phyloP scores from a whole-genome alignment of 2,797 vertebrate species.

The Chrysocyon brachyurus region DNA sequence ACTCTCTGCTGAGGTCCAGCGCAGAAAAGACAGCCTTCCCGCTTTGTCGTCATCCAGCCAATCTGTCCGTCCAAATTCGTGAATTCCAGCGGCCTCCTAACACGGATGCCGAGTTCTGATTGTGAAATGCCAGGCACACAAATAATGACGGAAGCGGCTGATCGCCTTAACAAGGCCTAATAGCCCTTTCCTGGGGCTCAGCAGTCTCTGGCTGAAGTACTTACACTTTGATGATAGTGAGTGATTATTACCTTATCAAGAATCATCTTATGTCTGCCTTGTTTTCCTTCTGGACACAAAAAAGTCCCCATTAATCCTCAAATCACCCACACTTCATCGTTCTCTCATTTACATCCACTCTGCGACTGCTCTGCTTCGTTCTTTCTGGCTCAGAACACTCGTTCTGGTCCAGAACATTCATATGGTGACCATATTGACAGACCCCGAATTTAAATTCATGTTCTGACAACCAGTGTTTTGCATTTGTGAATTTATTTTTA shows the following conservation, averaged over 20 bases:
- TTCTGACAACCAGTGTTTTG: background rate
- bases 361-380: background rate
- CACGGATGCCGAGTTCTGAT: slow-evolving; percentile 86
- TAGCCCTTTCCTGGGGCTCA: slow-evolving; percentile 82
- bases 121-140: slow-evolving; percentile 84
- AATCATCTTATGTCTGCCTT: slow-evolving; percentile 74
- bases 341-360: background rate
- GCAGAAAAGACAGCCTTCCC: slow-evolving; percentile 85
- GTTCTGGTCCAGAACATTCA: background rate
- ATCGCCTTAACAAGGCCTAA: slow-evolving; percentile 87
- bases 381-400: background rate
- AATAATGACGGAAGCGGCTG: slow-evolving; percentile 86
- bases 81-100: slow-evolving; percentile 83
- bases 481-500: slow-evolving; percentile 27
- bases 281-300: slow-evolving; percentile 72
- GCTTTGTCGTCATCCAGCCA: slow-evolving; percentile 86
- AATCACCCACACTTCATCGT: slow-evolving; percentile 50
- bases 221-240: slow-evolving; percentile 78
- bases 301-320: slow-evolving; percentile 36
- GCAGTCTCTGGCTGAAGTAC: slow-evolving; percentile 68
- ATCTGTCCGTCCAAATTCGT: slow-evolving; percentile 80
- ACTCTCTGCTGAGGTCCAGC: slow-evolving; percentile 78
- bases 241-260: slow-evolving; percentile 80
- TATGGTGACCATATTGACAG: background rate
- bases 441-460: background rate